Evolutionary conservation across 2,888 invertebrate genomes (phyloP).

Genomic region (Tetranychus piercei): DNA sequence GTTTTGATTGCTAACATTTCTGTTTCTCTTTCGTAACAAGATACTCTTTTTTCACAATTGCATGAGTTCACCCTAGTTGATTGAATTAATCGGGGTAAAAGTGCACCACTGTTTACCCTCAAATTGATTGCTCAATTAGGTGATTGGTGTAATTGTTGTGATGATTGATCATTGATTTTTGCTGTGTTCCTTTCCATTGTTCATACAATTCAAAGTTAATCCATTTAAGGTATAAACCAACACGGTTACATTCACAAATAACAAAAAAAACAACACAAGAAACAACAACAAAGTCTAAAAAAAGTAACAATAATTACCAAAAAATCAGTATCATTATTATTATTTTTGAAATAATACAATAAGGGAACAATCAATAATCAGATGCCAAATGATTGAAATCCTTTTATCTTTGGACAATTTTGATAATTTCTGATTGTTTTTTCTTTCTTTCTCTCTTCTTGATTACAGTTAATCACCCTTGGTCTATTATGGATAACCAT

Average conservation of each 20-base stretch:
- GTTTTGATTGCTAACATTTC: background rate
- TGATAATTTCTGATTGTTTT: background rate
- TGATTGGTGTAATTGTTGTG: background rate
- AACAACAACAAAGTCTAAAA: background rate
- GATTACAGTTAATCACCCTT: background rate
- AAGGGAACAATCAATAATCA: background rate
- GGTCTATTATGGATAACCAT: background rate
- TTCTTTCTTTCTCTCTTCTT: background rate
- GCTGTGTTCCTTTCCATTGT: background rate
- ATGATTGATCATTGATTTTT: background rate
- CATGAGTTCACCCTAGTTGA: background rate
- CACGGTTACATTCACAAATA: too few species aligned
- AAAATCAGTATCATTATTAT: background rate
- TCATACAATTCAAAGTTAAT: background rate
- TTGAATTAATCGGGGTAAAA: too few species aligned
- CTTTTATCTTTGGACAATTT: background rate
- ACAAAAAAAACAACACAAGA: too few species aligned
- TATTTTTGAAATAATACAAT: background rate
- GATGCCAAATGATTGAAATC: too few species aligned
- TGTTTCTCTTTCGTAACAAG: slow-evolving; percentile 1
- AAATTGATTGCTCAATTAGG: background rate
- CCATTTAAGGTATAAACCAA: background rate
- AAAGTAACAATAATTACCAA: background rate
- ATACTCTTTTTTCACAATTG: background rate
- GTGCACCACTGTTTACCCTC: too few species aligned